These are phyloP conservation scores for Sitobion miscanthi DNA, from an alignment of 1,140 invertebrate genomes.

Conservation along the genomic window DNA sequence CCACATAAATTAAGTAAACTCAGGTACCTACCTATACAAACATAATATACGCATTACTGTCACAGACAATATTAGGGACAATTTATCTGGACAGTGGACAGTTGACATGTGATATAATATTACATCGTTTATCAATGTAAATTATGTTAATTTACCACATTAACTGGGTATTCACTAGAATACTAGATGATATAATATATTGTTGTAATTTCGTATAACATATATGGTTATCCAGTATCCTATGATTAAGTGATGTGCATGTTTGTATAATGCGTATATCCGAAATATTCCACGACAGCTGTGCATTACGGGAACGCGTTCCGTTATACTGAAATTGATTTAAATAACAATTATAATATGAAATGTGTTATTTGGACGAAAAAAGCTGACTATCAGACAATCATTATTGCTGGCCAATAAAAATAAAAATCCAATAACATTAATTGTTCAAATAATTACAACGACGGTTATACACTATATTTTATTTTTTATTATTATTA, in stretches of 20 bases:
- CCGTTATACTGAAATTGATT: not conserved
- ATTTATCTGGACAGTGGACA: not conserved
- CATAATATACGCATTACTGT: not conserved
- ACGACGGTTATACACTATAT: not conserved
- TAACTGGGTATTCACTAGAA: not conserved
- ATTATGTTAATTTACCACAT: not conserved
- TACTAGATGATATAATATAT: not conserved
- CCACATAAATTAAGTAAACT: not conserved
- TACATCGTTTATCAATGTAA: not conserved
- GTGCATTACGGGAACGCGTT: not conserved
- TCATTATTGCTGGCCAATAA: not conserved
- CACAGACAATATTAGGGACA: not conserved
- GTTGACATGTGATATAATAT: not conserved
- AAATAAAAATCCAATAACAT: not conserved
- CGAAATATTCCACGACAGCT: not conserved
- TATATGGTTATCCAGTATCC: not conserved
- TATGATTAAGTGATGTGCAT: slow-evolving; percentile 6
- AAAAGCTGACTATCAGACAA: not conserved
- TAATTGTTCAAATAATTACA: not conserved
- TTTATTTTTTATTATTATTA: not conserved
- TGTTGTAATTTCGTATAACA: not conserved
- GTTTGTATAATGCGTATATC: not conserved
- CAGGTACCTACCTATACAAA: not conserved
- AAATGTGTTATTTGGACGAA: not conserved
- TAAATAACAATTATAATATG: not conserved